phyloP scores from a whole-genome alignment of 2,113 vertebrate species.

The Micromys minutus region DNA sequence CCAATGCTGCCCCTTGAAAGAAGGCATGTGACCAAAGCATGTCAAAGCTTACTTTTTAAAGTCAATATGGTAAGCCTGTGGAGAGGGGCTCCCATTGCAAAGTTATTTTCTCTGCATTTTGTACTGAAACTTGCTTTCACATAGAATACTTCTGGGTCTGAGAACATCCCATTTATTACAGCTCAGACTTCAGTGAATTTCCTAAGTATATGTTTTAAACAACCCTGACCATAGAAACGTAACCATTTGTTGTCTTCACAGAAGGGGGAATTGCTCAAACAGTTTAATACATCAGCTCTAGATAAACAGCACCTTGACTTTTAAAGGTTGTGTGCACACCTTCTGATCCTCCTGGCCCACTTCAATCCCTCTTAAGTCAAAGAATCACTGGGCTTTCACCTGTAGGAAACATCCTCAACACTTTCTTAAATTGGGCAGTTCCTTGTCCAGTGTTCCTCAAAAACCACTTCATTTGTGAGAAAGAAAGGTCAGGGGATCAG shows the following conservation, averaged over 20 bases:
- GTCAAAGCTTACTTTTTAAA: background rate
- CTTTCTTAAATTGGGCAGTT: background rate
- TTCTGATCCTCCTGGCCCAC: background rate
- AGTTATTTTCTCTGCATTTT: background rate
- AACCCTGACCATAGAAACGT: background rate
- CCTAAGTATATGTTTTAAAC: background rate
- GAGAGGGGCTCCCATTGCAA: background rate
- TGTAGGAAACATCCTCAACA: background rate
- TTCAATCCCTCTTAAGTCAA: background rate
- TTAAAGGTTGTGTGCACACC: background rate
- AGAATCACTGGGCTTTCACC: background rate
- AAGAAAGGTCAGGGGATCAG: background rate
- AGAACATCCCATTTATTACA: background rate
- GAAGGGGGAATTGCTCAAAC: background rate
- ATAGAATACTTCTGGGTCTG: background rate
- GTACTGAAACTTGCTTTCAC: background rate
- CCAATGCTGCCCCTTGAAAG: background rate
- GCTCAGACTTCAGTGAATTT: slow-evolving; percentile 30
- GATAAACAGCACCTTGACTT: background rate
- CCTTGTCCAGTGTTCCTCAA: background rate
- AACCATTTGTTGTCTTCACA: background rate
- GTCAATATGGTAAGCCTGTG: background rate
- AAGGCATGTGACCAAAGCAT: background rate
- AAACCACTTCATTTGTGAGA: background rate
- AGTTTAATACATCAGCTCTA: background rate